Base-by-base conservation (phyloP, 1,140 invertebrate genomes). In the Drosophila ironensis region DNA sequence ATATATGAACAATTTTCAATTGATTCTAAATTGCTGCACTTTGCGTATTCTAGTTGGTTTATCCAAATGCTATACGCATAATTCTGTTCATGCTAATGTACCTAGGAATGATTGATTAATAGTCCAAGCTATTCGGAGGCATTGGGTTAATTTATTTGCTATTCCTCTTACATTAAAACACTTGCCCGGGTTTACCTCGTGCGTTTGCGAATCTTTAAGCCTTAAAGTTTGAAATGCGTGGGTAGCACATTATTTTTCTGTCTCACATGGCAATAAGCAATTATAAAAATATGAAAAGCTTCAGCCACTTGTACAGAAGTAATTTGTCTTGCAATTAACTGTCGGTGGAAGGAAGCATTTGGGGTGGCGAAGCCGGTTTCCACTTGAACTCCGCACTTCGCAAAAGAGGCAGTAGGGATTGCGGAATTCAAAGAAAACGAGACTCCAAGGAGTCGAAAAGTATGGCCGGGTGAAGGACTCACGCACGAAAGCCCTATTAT, bases 311-410 rank as follows among this genome's bases (percentile, higher is more conserved):
- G 75, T 37, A 64, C 61, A 66, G 54, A 59, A 70, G 75, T 74
- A 80, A 80, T 78, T 78, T 78, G 69, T 78, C 63, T 60, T 60
- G 75, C 75, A 78, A 74, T 78, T 78, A 74, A 67, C 68, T 50
- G 25, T 24, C 48, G 27, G 70, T 25, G 51, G 35, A 68, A 73
- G 63, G 74, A 69, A 78, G 45, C 37, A 53, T 59, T 73, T 33
- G 27, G 54, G 60, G 30, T 47, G 74, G 60, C 24, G 19, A 12
- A 16, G 12, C 25, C 33, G 42, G 25, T 20, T 12, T 40, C 51
- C 59, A 28, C 33, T 22, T 47, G 12, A 48, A 19, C 33, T 46
- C 33, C 9, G 22, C 37, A 40, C 25, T 48, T n/a, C n/a, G n/a
- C n/a, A 19, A 17, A 19, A 4, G n/a, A 14, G 2, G 7, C 25